Percentiles rank a stretch among this genome's conserved stretches.
Conservation (phyloP, 2,888 invertebrate species). For the Gastrophysa polygoni region DNA sequence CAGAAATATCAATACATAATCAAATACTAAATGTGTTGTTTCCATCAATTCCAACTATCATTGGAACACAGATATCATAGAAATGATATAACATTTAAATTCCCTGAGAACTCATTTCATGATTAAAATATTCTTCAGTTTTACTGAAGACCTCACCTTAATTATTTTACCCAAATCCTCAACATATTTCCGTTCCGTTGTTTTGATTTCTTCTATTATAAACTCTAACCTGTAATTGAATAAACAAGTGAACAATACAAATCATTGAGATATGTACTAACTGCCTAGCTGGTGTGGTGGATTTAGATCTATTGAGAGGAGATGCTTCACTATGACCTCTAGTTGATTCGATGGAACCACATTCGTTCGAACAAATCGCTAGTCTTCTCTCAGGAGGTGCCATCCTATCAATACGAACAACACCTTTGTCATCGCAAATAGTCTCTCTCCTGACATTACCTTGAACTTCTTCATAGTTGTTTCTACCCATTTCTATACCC, state of each 20-base stretch:
- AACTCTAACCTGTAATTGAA: conserved; percentile 45
- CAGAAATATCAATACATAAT: neutral
- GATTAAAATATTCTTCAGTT: no score
- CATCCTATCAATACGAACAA: conserved; percentile 42
- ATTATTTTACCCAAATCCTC: conserved; percentile 48
- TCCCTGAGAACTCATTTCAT: no score
- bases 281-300: conserved; percentile 18
- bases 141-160: conserved; percentile 43
- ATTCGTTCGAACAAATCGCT: no score
- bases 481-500: conserved; percentile 20
- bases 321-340: neutral
- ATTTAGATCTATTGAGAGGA: conserved; percentile 20
- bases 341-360: neutral
- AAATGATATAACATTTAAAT: no score
- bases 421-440: conserved; percentile 39
- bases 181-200: conserved; percentile 53
- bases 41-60: no score
- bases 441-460: conserved; percentile 38
- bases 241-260: no score
- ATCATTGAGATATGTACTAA: no score
- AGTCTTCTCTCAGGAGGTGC: conserved; percentile 15
- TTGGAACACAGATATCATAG: no score
- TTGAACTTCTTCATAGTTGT: conserved; percentile 20
- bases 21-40: no score
- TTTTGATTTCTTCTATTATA: conserved; percentile 51